Base-by-base conservation (phyloP, 2,888 invertebrate genomes). In the Himalopsyche anomala region DNA sequence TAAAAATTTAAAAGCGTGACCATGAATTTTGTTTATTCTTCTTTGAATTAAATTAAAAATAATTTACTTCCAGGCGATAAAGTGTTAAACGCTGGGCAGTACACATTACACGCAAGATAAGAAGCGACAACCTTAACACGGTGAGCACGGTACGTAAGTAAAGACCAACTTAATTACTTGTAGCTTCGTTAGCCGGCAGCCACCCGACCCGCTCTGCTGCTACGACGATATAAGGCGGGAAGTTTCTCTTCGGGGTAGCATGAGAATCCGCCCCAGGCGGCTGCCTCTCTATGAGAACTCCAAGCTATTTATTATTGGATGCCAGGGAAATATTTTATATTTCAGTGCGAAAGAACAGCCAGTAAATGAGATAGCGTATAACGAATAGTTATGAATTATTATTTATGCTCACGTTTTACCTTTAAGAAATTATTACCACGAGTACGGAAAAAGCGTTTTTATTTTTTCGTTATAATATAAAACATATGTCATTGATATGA, bases 111-210 rank as follows among this genome's bases (percentile, higher is more conserved):
- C 19, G 79, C 36, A 55, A 83, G 85, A 85, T 85, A 85, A 85
- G 83, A 83, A 85, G 83, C 15, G 85, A 85, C 85, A 85, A 79
- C 82, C 45, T 74, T 85, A 82, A 85, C 82, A 82, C 83, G 28
- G 45, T 51, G 15, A 80, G 82, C 38, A 74, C 80, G 56, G 81
- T 69, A 80, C 82, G 54, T 79, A 82, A 85, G 85, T 85, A 80
- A 85, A 83, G 83, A 80, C 85, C 85, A 83, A 85, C 85, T 80
- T 85, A 85, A 85, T 85, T 85, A 85, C 85, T 85, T 85, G 85
- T 85, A 85, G 85, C 85, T 85, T 85, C 85, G 82, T 85, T 85
- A 82, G 80, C 79, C 55, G 81, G 42, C 56, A 54, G 56, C 69
- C 40, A 19, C 85, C 85, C n/a, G 40, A 38, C 62, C 80, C 74